phyloP scores from a whole-genome alignment of 2,888 invertebrate genomes.

The Brachylomia viminalis region DNA sequence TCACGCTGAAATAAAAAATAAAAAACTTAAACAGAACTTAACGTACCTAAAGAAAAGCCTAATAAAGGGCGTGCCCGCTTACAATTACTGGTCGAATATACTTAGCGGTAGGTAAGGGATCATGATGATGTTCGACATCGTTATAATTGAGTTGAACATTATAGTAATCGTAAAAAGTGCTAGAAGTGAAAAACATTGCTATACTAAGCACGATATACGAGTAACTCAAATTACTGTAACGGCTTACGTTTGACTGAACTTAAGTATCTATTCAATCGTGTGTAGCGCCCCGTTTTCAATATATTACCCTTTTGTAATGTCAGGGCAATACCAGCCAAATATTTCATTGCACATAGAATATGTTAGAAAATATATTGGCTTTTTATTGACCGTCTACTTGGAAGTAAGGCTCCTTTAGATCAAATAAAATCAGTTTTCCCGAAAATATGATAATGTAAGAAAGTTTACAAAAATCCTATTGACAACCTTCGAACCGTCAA shows the following conservation, averaged over 20 bases:
- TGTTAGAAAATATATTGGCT: conserved; percentile 16
- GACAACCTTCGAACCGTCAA: not conserved
- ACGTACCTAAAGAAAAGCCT: no score
- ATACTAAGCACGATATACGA: conserved; percentile 9
- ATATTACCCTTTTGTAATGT: conserved; percentile 46
- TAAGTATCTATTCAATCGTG: conserved; percentile 41
- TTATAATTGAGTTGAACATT: not conserved
- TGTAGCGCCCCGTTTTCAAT: conserved; percentile 42
- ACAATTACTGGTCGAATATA: no score
- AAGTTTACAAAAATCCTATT: conserved; percentile 5
- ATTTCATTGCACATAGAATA: conserved; percentile 33
- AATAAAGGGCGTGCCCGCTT: no score
- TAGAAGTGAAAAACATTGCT: not conserved
- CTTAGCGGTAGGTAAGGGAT: not conserved
- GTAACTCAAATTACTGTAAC: conserved; percentile 44
- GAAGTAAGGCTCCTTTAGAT: not conserved
- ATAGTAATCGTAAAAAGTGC: not conserved
- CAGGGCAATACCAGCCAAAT: conserved; percentile 21
- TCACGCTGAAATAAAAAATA: no score
- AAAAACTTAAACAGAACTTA: no score
- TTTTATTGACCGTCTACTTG: conserved; percentile 19
- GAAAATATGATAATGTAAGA: conserved; percentile 1
- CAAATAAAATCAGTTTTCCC: not conserved
- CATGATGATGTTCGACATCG: not conserved
- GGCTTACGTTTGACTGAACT: conserved; percentile 42